Evolutionary conservation across 2,888 invertebrate species (phyloP).

Genomic region (Agriopis aurantiaria): DNA sequence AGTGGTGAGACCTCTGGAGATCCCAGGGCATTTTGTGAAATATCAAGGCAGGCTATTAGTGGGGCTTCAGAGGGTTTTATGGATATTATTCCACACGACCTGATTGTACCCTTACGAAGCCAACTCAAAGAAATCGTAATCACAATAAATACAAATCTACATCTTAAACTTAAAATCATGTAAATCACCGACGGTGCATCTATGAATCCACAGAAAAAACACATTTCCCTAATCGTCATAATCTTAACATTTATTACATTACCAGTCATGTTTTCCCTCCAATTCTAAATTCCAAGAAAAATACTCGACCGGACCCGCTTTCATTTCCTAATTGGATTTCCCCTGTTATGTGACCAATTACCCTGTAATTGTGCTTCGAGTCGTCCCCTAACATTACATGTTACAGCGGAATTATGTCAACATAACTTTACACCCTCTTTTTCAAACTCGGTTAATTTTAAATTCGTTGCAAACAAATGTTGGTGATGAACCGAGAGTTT

Average conservation of each 20-base stretch:
- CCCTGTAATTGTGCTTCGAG: constrained; percentile 51
- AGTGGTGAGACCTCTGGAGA: too few relatives aligned
- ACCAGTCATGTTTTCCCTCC: constrained; percentile 27
- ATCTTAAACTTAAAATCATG: background rate
- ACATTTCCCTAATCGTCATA: constrained; percentile 10
- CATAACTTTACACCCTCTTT: constrained; percentile 50
- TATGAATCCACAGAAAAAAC: background rate
- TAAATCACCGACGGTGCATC: background rate
- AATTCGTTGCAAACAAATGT: constrained; percentile 41
- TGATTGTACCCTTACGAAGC: too few relatives aligned
- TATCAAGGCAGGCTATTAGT: too few relatives aligned
- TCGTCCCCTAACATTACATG: constrained; percentile 44
- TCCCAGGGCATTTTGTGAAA: too few relatives aligned
- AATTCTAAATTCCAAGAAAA: constrained; percentile 32
- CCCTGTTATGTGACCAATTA: constrained; percentile 56
- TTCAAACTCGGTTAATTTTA: constrained; percentile 45
- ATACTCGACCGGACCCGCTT: constrained; percentile 38
- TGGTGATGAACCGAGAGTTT: constrained; percentile 13
- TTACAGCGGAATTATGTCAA: constrained; percentile 54
- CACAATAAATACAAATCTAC: too few relatives aligned
- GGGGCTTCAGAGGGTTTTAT: too few relatives aligned
- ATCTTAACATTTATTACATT: constrained; percentile 18
- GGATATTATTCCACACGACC: too few relatives aligned
- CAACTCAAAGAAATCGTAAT: too few relatives aligned
- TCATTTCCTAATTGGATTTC: constrained; percentile 56